Conservation (phyloP, 2,888 invertebrate species). For the Epirrhoe tristata region DNA sequence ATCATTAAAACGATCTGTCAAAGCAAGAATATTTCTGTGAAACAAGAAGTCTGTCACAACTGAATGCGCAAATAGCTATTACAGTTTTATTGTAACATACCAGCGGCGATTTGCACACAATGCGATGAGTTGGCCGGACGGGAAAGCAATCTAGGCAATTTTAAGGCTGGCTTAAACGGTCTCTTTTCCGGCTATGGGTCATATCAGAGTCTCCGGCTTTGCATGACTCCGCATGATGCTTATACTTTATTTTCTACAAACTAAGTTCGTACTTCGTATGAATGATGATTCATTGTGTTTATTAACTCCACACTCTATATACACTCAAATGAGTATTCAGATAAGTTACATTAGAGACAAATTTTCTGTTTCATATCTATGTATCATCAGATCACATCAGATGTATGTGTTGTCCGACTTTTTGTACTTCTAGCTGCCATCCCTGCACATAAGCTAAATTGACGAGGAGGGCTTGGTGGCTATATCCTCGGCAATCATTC, state of each 20-base stretch:
- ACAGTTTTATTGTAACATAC: slow-evolving; percentile 41
- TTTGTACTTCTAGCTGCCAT: not conserved
- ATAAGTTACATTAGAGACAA: no score
- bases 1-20: slow-evolving; percentile 3
- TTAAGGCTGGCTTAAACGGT: slow-evolving; percentile 24
- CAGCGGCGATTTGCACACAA: slow-evolving; percentile 51
- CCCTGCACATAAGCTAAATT: slow-evolving; percentile 24
- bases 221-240: not conserved
- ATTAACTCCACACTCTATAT: no score
- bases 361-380: no score
- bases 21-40: slow-evolving; percentile 24
- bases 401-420: slow-evolving; percentile 9
- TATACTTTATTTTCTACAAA: no score
- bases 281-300: no score
- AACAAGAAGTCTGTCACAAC: slow-evolving; percentile 19
- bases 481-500: slow-evolving; percentile 58
- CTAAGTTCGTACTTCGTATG: no score
- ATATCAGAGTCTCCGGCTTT: slow-evolving; percentile 3
- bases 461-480: slow-evolving; percentile 22
- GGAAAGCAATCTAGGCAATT: slow-evolving; percentile 46
- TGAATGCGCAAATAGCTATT: slow-evolving; percentile 35
- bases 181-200: slow-evolving; percentile 18
- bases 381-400: no score
- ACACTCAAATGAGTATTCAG: no score
- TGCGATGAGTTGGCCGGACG: slow-evolving; percentile 44